Evolutionary conservation across 2,797 vertebrate genomes (phyloP).

Genomic region (Danio kyathit): DNA sequence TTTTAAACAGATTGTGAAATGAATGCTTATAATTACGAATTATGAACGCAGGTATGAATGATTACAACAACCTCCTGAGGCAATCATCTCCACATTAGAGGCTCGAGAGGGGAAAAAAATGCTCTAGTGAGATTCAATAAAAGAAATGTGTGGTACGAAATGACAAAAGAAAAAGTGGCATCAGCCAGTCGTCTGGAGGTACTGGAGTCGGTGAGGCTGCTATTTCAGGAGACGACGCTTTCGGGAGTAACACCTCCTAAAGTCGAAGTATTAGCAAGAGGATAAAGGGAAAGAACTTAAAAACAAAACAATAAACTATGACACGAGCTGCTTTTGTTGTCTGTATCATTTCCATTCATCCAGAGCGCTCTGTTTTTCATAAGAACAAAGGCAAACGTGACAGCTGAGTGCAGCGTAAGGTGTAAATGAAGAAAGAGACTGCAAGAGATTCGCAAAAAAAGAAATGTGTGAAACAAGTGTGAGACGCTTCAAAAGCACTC

Average conservation of each 20-base stretch:
- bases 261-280: constrained; percentile 16
- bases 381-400: constrained; percentile 28
- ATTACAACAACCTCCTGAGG: constrained; percentile 38
- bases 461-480: constrained; percentile 23
- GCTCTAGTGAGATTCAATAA: constrained; percentile 15
- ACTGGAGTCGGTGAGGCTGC: neutral
- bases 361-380: neutral
- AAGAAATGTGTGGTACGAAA: neutral
- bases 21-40: constrained; percentile 34
- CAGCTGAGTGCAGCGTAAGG: constrained; percentile 25
- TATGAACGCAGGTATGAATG: constrained; percentile 16
- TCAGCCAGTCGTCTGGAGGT: constrained; percentile 21
- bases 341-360: constrained; percentile 31
- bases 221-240: constrained; percentile 26
- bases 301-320: constrained; percentile 18
- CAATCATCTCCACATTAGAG: constrained; percentile 44
- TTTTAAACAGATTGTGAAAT: constrained; percentile 37
- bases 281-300: constrained; percentile 14
- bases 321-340: constrained; percentile 6
- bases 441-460: constrained; percentile 24
- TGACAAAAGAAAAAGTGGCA: constrained; percentile 30
- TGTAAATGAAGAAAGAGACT: constrained; percentile 46
- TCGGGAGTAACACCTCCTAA: constrained; percentile 22
- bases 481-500: constrained; percentile 13
- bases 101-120: constrained; percentile 11